Evolutionary conservation across 2,888 invertebrate genomes (phyloP).

Genomic region (Lepidochrysops patricia): DNA sequence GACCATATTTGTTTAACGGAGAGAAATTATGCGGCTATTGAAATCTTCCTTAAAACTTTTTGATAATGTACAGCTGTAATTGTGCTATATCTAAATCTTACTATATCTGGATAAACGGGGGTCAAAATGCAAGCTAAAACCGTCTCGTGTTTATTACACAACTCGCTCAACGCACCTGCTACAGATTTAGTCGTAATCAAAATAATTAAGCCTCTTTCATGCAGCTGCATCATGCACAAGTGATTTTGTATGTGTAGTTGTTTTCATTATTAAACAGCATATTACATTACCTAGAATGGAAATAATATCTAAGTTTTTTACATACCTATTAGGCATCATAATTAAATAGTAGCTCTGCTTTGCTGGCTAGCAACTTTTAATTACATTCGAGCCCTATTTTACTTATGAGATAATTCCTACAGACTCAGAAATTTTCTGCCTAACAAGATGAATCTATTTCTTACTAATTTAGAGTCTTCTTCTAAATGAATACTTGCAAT

Average conservation of each 20-base stretch:
- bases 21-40: too few relatives aligned
- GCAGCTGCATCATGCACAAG: background rate
- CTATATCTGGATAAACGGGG: background rate
- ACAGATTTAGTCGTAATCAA: background rate
- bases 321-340: background rate
- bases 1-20: too few relatives aligned
- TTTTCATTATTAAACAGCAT: background rate
- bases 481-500: background rate
- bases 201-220: background rate
- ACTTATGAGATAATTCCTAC: background rate
- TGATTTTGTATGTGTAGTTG: background rate
- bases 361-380: background rate
- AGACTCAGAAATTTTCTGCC: background rate
- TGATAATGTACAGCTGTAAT: background rate
- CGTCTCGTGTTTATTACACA: background rate
- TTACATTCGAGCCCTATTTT: background rate
- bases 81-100: background rate
- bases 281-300: background rate
- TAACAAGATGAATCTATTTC: background rate
- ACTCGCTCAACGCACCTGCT: background rate
- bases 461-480: background rate
- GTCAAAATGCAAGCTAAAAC: background rate
- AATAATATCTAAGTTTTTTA: background rate
- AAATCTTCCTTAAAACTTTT: too few relatives aligned
- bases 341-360: background rate